These are phyloP conservation scores for Orchesella cincta DNA, from an alignment of 1,140 invertebrate genomes.

Conservation along the genomic window DNA sequence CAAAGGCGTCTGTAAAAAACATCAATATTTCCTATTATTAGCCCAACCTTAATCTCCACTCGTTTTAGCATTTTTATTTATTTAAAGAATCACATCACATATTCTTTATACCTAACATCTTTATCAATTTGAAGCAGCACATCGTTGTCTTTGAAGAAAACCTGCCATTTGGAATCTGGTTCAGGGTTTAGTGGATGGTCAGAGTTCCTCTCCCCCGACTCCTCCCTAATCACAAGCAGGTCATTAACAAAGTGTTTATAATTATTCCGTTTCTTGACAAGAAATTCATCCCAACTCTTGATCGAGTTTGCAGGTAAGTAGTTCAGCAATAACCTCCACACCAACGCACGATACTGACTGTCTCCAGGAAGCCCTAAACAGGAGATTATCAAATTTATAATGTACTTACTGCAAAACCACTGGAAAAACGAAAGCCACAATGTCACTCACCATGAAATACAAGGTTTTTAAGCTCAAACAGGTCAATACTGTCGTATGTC, in stretches of 20 bases:
- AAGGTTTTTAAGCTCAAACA: slow-evolving; percentile 65
- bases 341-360: slow-evolving; percentile 36
- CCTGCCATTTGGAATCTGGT: slow-evolving; percentile 90
- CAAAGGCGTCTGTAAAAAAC: slow-evolving; percentile 72
- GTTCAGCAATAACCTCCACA: slow-evolving; percentile 66
- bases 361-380: slow-evolving; percentile 38
- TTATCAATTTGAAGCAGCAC: slow-evolving; percentile 95
- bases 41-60: neutral
- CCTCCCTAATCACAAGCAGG: slow-evolving; percentile 53
- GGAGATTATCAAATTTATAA: slow-evolving; percentile 17
- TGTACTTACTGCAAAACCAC: neutral
- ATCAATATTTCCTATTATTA: slow-evolving; percentile 33
- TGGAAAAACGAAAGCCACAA: slow-evolving; percentile 14
- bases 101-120: slow-evolving; percentile 75
- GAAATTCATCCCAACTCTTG: slow-evolving; percentile 65
- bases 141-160: slow-evolving; percentile 95
- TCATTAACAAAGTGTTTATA: slow-evolving; percentile 79
- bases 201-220: slow-evolving; percentile 58
- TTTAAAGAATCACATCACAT: neutral
- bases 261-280: slow-evolving; percentile 70
- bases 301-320: slow-evolving; percentile 70
- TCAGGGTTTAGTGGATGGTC: slow-evolving; percentile 93
- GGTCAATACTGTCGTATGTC: slow-evolving; percentile 61
- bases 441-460: slow-evolving; percentile 72
- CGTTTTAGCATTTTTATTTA: neutral